Conservation (phyloP, 2,888 invertebrate genomes). For the Latrodectus elegans region DNA sequence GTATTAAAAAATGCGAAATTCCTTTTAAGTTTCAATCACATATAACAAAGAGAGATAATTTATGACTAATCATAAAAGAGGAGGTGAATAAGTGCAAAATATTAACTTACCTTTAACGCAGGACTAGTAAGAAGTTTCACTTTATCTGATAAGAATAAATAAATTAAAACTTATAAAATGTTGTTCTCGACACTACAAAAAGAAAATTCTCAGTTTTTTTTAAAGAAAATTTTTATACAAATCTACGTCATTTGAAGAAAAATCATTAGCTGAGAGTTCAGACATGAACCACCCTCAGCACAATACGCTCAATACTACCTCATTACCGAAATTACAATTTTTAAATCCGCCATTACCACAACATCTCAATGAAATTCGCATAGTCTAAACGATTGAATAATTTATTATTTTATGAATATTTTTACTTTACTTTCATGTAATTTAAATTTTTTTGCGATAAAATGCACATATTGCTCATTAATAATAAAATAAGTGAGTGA, state of each 20-base stretch:
- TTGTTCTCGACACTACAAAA: conserved; percentile 39
- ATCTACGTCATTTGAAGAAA: conserved; percentile 68
- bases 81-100: conserved; percentile 41
- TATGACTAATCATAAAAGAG: conserved; percentile 5
- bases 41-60: background rate
- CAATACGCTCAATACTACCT: conserved; percentile 67
- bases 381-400: background rate
- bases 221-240: conserved; percentile 53
- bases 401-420: background rate
- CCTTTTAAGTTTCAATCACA: background rate
- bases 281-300: conserved; percentile 68
- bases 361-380: conserved; percentile 29
- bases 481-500: background rate
- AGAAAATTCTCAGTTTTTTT: conserved; percentile 35
- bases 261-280: conserved; percentile 64
- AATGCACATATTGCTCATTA: background rate
- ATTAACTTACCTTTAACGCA: conserved; percentile 59
- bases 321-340: conserved; percentile 61
- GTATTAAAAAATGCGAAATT: background rate
- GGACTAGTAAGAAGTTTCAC: conserved; percentile 50
- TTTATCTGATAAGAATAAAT: conserved; percentile 29
- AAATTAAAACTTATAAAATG: conserved; percentile 34
- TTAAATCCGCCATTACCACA: conserved; percentile 66
- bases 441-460: background rate
- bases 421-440: background rate